Evolutionary conservation across 1,140 invertebrate species (phyloP), one percentile per base, ranked within the genome.

Genomic region (Kradibia gibbosae): DNA sequence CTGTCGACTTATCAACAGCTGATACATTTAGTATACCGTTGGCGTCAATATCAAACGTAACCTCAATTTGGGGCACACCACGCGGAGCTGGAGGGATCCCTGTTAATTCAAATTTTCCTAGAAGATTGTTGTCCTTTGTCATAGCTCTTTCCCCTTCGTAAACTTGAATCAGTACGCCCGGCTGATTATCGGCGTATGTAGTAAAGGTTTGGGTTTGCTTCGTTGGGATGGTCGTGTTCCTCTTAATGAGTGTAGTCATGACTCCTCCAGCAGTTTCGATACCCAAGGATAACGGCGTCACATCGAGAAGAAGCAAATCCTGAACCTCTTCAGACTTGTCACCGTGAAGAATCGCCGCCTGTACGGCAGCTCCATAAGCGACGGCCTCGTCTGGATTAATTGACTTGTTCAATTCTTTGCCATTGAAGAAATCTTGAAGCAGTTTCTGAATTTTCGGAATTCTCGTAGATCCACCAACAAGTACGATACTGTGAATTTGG

Each of bases 41-140:
- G 3, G 94, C 94, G 84, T 95, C 94, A 55, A 95, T 87, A 83
- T 94, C 93, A 84, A 95, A 94, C 0, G 93, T 87, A 0, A 89
- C 94, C 82, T 94, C 93, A 82, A 97, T 95, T 86, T 97, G 94
- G 0, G 95, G 94, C 0, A 96, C 94, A 45, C 96, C 96, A 20
- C 96, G 91, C 0, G 96, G 96, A 22, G 95, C 96, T n/a, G 95
- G 95, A 2, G 96, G 95, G 77, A 97, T 96, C 3, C 95, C 96
- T 0, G 93, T 93, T 53, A 97, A 89, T 34, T 96, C 94, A 84
- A 97, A 97, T 83, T 93, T 95, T 31, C 96, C 96, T 1, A 97
- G 91, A 11, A 95, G 87, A 85, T 97, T 96, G 87, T 96, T 96
- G 84, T 96, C 95, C 82, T 93, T 95, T 0, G 95, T 96, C 94